Evolutionary conservation across 2,888 invertebrate species (phyloP).

Genomic region (Polyommatus icarus): DNA sequence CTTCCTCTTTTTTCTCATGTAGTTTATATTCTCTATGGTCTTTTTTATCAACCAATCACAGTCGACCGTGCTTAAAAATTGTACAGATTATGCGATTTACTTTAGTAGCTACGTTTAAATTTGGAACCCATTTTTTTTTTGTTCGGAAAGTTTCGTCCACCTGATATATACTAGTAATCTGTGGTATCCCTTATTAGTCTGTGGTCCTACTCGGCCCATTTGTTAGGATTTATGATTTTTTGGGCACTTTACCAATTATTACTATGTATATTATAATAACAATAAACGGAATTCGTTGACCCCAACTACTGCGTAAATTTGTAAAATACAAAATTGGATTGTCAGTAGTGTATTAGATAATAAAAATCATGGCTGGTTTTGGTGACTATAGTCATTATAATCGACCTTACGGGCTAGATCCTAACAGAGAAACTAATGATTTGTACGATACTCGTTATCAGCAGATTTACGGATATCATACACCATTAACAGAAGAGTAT

Average conservation of each 20-base stretch:
- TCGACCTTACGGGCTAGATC: constrained; percentile 70
- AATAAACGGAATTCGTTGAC: neutral
- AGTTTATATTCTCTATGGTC: too few species aligned
- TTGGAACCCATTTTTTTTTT: too few species aligned
- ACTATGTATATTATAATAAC: neutral
- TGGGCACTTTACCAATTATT: constrained; percentile 26
- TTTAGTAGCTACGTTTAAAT: too few species aligned
- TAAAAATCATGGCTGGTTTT: constrained; percentile 70
- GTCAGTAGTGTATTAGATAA: constrained; percentile 41
- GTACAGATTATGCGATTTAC: too few species aligned
- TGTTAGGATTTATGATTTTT: constrained; percentile 10
- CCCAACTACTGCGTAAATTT: neutral
- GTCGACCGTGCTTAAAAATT: too few species aligned
- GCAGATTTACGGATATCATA: constrained; percentile 75
- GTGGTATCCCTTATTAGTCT: too few species aligned
- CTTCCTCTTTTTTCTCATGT: too few species aligned
- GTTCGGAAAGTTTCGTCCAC: too few species aligned
- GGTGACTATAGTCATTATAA: constrained; percentile 70
- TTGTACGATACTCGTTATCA: constrained; percentile 75
- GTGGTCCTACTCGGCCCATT: neutral
- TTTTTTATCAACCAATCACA: too few species aligned
- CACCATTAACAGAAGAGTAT: constrained; percentile 72
- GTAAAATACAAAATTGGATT: constrained; percentile 37
- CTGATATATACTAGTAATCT: too few species aligned
- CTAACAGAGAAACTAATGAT: constrained; percentile 69